Conservation (phyloP, 2,888 invertebrate species). For the Bimastos eiseni region DNA sequence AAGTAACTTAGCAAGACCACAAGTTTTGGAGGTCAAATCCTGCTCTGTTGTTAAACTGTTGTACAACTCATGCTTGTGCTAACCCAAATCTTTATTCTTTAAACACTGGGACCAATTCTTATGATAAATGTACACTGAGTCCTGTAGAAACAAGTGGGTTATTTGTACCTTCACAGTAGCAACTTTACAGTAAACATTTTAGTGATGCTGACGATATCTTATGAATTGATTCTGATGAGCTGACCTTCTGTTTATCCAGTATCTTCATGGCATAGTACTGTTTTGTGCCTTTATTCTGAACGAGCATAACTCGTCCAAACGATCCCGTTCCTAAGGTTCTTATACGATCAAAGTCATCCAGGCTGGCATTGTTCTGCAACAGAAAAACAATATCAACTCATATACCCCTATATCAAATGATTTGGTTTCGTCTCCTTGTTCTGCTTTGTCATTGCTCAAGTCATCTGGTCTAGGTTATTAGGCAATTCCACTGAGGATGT, state of each 20-base stretch:
- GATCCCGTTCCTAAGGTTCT: constrained; percentile 99
- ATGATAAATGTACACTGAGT: background rate
- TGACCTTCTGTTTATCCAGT: constrained; percentile 96
- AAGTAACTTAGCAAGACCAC: background rate
- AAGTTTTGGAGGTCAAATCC: background rate
- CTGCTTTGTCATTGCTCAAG: background rate
- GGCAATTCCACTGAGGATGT: too few relatives aligned
- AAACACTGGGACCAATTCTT: background rate
- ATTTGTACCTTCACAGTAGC: background rate
- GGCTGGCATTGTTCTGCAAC: constrained; percentile 80
- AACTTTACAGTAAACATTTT: background rate
- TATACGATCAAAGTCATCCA: constrained; percentile 98
- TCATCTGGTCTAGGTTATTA: too few relatives aligned
- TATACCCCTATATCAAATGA: background rate
- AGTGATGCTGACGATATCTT: background rate
- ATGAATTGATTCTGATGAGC: background rate
- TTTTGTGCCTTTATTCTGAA: constrained; percentile 94
- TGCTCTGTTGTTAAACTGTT: background rate
- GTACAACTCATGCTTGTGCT: background rate
- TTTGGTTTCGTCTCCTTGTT: background rate
- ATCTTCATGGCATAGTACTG: constrained; percentile 99
- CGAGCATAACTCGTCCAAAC: constrained; percentile 99
- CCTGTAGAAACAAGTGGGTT: background rate
- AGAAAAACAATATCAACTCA: background rate
- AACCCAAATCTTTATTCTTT: background rate